Percentiles rank a stretch among this genome's conserved stretches.
Evolutionary conservation across 2,888 invertebrate species (phyloP).

Genomic region (Sphaerophoria taeniata): DNA sequence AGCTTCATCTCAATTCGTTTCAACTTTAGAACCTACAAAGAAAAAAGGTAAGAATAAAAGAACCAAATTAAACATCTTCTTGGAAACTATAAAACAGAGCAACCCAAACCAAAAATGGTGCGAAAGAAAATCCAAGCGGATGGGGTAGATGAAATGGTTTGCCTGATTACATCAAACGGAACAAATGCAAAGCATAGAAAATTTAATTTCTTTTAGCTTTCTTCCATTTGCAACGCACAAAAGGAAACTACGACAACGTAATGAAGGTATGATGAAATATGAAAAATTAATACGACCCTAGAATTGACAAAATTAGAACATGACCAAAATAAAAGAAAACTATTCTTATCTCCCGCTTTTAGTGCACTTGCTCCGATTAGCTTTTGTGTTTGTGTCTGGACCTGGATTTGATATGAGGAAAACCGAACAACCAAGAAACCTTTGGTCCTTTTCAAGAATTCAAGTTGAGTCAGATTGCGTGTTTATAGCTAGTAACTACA

Average conservation of each 20-base stretch:
- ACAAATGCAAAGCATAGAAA: slow-evolving; percentile 41
- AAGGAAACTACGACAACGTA: slow-evolving; percentile 3
- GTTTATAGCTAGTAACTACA: slow-evolving; percentile 50
- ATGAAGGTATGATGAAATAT: no score
- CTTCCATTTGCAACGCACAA: slow-evolving; percentile 17
- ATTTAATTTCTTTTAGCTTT: slow-evolving; percentile 47
- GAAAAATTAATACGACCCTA: no score
- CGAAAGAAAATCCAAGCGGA: no score
- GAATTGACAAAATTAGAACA: not conserved
- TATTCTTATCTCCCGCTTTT: slow-evolving; percentile 53
- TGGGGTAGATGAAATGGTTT: slow-evolving; percentile 35
- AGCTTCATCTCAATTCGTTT: slow-evolving; percentile 15
- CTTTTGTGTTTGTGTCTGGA: slow-evolving; percentile 51
- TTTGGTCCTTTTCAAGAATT: not conserved
- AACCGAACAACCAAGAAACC: not conserved
- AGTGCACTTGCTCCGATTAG: not conserved
- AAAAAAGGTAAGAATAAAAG: no score
- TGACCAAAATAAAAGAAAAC: slow-evolving; percentile 28
- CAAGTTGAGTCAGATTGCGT: not conserved
- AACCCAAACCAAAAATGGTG: no score
- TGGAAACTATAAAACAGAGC: slow-evolving; percentile 11
- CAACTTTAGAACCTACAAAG: not conserved
- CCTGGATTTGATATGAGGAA: slow-evolving; percentile 17
- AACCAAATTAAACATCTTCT: slow-evolving; percentile 1
- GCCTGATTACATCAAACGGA: slow-evolving; percentile 33